Evolutionary conservation across 2,113 vertebrate species (phyloP).

Genomic region (Chionis minor): DNA sequence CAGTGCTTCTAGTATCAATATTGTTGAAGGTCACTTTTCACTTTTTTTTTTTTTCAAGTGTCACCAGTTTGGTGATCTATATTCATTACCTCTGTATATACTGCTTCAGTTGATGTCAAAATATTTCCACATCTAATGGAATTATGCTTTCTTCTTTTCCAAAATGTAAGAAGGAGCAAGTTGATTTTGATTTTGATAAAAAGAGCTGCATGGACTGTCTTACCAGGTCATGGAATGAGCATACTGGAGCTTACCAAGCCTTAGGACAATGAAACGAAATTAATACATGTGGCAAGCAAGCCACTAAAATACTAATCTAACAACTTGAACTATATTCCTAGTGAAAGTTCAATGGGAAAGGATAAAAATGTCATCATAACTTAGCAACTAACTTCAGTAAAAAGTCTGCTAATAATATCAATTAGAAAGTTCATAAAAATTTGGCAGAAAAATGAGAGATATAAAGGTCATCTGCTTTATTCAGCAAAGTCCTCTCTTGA

Average conservation of each 20-base stretch:
- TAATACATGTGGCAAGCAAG: background rate
- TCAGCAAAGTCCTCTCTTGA: background rate
- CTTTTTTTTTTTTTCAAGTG: background rate
- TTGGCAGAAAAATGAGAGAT: background rate
- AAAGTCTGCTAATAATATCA: background rate
- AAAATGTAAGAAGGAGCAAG: background rate
- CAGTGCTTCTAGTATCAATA: background rate
- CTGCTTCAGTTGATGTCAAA: background rate
- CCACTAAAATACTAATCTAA: background rate
- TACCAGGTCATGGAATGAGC: fast-evolving
- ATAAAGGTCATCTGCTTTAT: background rate
- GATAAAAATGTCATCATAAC: background rate
- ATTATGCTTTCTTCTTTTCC: background rate
- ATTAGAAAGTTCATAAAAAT: background rate
- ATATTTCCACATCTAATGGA: background rate
- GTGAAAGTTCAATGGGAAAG: background rate
- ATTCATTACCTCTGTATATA: background rate
- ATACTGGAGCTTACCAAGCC: background rate
- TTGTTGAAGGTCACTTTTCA: background rate
- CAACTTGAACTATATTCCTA: background rate
- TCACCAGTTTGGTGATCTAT: background rate
- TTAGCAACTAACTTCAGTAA: background rate
- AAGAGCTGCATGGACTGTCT: background rate
- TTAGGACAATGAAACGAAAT: background rate
- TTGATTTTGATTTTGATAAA: background rate